Evolutionary conservation across 2,113 vertebrate species (phyloP).

Genomic region (Zonotrichia leucophrys): DNA sequence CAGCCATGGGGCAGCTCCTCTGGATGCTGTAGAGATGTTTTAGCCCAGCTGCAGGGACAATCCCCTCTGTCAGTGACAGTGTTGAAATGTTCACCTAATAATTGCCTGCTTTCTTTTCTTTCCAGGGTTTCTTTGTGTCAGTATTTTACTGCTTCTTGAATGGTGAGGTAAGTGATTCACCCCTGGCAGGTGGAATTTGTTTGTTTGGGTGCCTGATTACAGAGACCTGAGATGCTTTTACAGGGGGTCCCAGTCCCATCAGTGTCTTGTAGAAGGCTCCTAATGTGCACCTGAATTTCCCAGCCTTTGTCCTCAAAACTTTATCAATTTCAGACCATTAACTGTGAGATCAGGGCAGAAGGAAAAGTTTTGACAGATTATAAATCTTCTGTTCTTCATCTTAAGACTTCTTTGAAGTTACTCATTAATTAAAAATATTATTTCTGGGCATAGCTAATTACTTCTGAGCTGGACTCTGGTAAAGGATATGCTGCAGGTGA

Average conservation of each 20-base stretch:
- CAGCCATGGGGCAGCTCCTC: not conserved
- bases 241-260: not conserved
- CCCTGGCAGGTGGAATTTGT: not conserved
- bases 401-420: not conserved
- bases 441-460: not conserved
- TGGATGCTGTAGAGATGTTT: not conserved
- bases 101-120: slow-evolving; percentile 32
- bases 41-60: not conserved
- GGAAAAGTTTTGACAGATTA: not conserved
- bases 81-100: not conserved
- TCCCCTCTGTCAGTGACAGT: not conserved
- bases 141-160: slow-evolving; percentile 99
- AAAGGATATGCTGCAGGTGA: not conserved
- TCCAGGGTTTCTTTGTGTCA: slow-evolving; percentile 96
- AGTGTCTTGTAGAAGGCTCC: not conserved
- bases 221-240: not conserved
- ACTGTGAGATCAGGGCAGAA: not conserved
- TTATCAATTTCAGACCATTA: not conserved
- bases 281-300: not conserved
- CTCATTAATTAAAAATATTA: not conserved
- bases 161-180: slow-evolving; percentile 87
- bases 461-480: not conserved
- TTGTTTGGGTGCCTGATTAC: not conserved
- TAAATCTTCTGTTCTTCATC: not conserved
- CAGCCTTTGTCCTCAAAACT: not conserved